phyloP scores from a whole-genome alignment of 2,797 vertebrate genomes.

The Thalassophryne amazonica region DNA sequence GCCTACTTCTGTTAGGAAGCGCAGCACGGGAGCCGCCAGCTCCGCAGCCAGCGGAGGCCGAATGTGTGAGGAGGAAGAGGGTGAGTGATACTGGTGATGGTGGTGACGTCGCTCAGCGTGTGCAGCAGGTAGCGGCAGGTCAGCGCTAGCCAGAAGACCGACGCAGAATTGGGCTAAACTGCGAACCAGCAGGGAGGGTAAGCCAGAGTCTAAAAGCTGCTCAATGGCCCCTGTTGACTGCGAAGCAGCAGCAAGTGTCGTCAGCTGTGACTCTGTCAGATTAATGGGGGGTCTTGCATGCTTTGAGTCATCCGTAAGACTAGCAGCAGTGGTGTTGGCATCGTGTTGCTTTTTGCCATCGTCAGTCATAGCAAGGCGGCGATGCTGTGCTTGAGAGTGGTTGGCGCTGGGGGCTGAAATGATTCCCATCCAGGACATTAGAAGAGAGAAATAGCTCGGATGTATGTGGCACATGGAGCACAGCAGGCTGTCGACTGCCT shows the following conservation, averaged over 20 bases:
- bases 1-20: slow-evolving; percentile 96
- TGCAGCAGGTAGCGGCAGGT: slow-evolving; percentile 81
- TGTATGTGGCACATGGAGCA: slow-evolving; percentile 98
- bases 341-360: slow-evolving; percentile 96
- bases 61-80: slow-evolving; percentile 53
- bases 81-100: slow-evolving; percentile 79
- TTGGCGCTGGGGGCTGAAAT: slow-evolving; percentile 82
- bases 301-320: slow-evolving; percentile 95
- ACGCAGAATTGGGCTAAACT: slow-evolving; percentile 93
- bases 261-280: slow-evolving; percentile 91
- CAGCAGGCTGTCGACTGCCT: slow-evolving; percentile 96
- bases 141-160: slow-evolving; percentile 85
- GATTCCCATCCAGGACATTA: slow-evolving; percentile 99
- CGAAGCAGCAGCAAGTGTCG: slow-evolving; percentile 93
- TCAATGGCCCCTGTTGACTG: slow-evolving; percentile 96
- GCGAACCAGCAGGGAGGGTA: slow-evolving; percentile 92
- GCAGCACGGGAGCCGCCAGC: slow-evolving; percentile 92
- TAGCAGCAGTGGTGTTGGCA: slow-evolving; percentile 62
- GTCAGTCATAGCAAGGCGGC: slow-evolving; percentile 93
- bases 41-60: slow-evolving; percentile 87
- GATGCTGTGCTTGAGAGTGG: slow-evolving; percentile 77
- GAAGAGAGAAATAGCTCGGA: slow-evolving; percentile 95
- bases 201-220: slow-evolving; percentile 93
- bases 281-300: slow-evolving; percentile 87
- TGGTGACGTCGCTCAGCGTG: slow-evolving; percentile 85